Evolutionary conservation across 2,797 vertebrate genomes (phyloP).

Genomic region (Phataginus tricuspis): DNA sequence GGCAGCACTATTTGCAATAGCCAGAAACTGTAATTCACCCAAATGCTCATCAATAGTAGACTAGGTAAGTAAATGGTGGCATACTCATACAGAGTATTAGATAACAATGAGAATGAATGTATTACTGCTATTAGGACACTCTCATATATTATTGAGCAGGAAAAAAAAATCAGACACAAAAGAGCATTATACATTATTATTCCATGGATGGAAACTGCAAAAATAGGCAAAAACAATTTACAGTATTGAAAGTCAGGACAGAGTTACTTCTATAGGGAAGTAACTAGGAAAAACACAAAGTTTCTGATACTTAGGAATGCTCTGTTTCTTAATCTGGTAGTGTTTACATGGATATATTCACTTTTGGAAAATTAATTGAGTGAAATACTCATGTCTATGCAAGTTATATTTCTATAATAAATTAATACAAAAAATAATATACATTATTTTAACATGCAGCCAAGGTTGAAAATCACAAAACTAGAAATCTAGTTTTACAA

Average conservation of each 20-base stretch:
- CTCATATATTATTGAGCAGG: not conserved
- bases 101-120: not conserved
- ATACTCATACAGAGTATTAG: not conserved
- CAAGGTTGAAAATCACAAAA: not conserved
- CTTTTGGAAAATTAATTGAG: not conserved
- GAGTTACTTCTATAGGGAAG: not conserved
- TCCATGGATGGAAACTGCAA: not conserved
- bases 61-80: not conserved
- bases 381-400: not conserved
- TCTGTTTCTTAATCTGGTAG: not conserved
- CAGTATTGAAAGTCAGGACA: not conserved
- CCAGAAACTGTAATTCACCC: not conserved
- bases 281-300: not conserved
- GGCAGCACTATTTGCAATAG: not conserved
- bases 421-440: not conserved
- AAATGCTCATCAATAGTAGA: not conserved
- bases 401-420: not conserved
- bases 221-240: not conserved
- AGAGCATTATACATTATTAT: not conserved
- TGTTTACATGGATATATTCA: not conserved
- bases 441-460: not conserved
- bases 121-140: not conserved
- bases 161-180: not conserved
- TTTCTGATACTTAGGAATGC: not conserved
- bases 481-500: not conserved